Conservation (phyloP, 2,113 vertebrate species). For the Nothobranchius kuhntae region DNA sequence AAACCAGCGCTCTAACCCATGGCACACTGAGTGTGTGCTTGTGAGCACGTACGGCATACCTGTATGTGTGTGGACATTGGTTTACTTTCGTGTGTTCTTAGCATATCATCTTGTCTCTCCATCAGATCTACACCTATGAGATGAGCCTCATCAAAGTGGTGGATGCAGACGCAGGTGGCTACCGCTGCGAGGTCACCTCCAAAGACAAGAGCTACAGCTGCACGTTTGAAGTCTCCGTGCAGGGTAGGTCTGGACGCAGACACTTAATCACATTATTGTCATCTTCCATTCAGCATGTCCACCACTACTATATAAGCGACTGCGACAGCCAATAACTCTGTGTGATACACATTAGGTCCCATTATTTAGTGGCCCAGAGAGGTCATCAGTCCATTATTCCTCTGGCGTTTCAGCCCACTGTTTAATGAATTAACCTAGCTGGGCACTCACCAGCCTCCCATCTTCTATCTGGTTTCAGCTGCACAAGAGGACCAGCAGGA, state of each 20-base stretch:
- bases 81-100: slow-evolving; percentile 1
- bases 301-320: slow-evolving; percentile 40
- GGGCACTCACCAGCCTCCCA: slow-evolving; percentile 36
- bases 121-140: slow-evolving; percentile 86
- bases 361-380: slow-evolving; percentile 54
- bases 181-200: slow-evolving; percentile 87
- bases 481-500: slow-evolving; percentile 73
- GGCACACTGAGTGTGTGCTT: background rate
- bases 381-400: slow-evolving; percentile 61
- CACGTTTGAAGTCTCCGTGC: slow-evolving; percentile 82
- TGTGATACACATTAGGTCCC: slow-evolving; percentile 54
- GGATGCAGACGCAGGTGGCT: slow-evolving; percentile 84
- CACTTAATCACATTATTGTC: slow-evolving; percentile 64
- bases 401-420: slow-evolving; percentile 11
- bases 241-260: slow-evolving; percentile 75
- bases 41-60: background rate
- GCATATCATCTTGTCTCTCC: slow-evolving; percentile 10
- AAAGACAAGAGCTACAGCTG: slow-evolving; percentile 89
- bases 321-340: slow-evolving; percentile 70
- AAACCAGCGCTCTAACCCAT: too few species aligned
- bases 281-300: slow-evolving; percentile 57
- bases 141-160: slow-evolving; percentile 85
- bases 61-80: background rate
- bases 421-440: slow-evolving; percentile 54
- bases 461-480: slow-evolving; percentile 71